Conservation (phyloP, 1,140 invertebrate species). For the Apis laboriosa region DNA sequence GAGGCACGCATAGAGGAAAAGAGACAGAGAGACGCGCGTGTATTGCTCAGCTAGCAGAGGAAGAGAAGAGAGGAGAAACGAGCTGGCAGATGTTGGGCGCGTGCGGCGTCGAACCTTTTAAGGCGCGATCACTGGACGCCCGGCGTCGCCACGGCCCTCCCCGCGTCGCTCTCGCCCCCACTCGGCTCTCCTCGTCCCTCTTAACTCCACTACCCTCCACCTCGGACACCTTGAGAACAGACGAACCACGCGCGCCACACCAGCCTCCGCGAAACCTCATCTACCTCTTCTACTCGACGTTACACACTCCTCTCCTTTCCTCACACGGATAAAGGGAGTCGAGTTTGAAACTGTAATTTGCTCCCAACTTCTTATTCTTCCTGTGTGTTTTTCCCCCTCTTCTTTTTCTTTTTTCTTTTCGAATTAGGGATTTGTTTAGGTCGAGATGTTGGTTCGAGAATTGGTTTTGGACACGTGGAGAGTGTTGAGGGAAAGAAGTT, state of each 20-base stretch:
- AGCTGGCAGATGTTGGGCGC: constrained; percentile 79
- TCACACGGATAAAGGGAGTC: neutral
- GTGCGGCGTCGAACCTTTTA: constrained; percentile 81
- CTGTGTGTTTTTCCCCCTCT: neutral
- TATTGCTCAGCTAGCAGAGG: constrained; percentile 30
- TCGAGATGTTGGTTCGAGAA: neutral
- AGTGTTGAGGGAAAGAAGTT: too few relatives aligned
- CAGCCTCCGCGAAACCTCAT: constrained; percentile 58
- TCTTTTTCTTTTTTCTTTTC: neutral
- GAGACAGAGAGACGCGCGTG: constrained; percentile 28
- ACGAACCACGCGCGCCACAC: constrained; percentile 54
- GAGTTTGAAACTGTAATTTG: constrained; percentile 28
- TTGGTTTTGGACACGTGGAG: too few relatives aligned
- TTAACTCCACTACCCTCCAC: neutral
- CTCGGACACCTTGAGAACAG: constrained; percentile 52
- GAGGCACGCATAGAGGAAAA: neutral
- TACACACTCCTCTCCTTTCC: neutral
- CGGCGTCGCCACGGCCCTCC: constrained; percentile 75
- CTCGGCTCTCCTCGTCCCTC: constrained; percentile 9
- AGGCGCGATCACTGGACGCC: constrained; percentile 81
- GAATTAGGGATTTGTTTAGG: neutral
- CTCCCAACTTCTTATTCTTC: constrained; percentile 13
- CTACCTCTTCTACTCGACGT: constrained; percentile 44
- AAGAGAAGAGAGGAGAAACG: constrained; percentile 38
- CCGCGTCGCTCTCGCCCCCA: constrained; percentile 59